These are phyloP conservation scores for Chorisops tibialis DNA, from an alignment of 2,888 invertebrate species.

Conservation along the genomic window DNA sequence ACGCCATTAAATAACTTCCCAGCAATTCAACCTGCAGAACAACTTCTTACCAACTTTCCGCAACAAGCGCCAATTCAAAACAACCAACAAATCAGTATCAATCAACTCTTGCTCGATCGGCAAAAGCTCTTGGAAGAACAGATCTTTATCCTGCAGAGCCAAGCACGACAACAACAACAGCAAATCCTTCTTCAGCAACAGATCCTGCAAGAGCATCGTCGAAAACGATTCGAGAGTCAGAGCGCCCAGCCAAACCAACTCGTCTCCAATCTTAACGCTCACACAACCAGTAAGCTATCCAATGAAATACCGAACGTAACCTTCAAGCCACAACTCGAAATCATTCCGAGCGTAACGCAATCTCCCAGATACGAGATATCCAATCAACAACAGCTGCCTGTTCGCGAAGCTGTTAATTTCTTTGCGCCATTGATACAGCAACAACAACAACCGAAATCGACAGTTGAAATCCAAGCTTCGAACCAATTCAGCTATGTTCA, in stretches of 20 bases:
- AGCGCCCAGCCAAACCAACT: conserved; percentile 38
- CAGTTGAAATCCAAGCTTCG: conserved; percentile 45
- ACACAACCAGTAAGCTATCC: neutral
- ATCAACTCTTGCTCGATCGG: conserved; percentile 52
- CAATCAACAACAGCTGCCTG: conserved; percentile 57
- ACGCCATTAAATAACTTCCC: conserved; percentile 47
- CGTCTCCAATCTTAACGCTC: conserved; percentile 40
- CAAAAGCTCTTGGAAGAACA: conserved; percentile 69
- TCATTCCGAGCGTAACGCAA: conserved; percentile 47
- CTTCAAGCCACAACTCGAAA: conserved; percentile 50
- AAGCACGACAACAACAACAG: conserved; percentile 69
- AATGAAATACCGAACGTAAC: conserved; percentile 34
- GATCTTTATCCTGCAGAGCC: conserved; percentile 62
- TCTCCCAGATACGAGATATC: conserved; percentile 43
- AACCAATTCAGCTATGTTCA: conserved; percentile 46
- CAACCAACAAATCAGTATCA: conserved; percentile 37
- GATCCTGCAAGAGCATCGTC: conserved; percentile 58
- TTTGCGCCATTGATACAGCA: conserved; percentile 10
- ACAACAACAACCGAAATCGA: conserved; percentile 15
- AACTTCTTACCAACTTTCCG: neutral
- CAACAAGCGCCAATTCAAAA: conserved; percentile 17
- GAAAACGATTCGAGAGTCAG: conserved; percentile 36
- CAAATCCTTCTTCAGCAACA: conserved; percentile 65
- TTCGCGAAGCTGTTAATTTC: conserved; percentile 57
- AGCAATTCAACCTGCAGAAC: conserved; percentile 39